Conservation (phyloP, 2,113 vertebrate genomes). For the Odobenus rosmarus region DNA sequence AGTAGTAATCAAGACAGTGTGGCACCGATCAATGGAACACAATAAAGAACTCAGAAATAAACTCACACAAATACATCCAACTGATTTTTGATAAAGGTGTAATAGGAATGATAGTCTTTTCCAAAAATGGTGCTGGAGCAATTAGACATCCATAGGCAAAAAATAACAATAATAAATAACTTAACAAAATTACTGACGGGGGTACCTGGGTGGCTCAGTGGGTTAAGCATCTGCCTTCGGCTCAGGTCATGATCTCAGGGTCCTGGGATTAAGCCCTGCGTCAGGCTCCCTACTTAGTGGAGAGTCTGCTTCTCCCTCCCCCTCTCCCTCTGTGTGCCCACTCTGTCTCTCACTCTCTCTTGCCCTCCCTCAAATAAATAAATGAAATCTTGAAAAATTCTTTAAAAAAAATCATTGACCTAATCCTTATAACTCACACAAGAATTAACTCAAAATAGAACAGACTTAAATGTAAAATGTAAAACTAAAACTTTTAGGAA, state of each 20-base stretch:
- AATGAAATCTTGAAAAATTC: background rate
- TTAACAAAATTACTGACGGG: background rate
- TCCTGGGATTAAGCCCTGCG: background rate
- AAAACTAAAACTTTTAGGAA: background rate
- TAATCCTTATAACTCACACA: background rate
- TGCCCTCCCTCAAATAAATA: background rate
- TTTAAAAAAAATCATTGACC: background rate
- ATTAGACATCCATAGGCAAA: background rate
- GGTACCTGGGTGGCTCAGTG: background rate
- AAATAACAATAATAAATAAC: background rate
- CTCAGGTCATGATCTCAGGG: background rate
- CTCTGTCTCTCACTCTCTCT: background rate
- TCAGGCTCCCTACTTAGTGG: background rate
- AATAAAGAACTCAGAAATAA: background rate
- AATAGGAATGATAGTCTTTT: background rate
- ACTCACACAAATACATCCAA: background rate
- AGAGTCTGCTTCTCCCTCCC: background rate
- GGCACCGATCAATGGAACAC: background rate
- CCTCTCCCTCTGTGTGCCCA: background rate
- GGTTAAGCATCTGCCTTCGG: background rate
- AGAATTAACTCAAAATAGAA: conserved; percentile 8
- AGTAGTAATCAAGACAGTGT: background rate
- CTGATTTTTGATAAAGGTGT: background rate
- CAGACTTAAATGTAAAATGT: background rate
- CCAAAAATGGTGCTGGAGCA: background rate